phyloP scores from a whole-genome alignment of 2,113 vertebrate genomes.

The Sialia sialis region DNA sequence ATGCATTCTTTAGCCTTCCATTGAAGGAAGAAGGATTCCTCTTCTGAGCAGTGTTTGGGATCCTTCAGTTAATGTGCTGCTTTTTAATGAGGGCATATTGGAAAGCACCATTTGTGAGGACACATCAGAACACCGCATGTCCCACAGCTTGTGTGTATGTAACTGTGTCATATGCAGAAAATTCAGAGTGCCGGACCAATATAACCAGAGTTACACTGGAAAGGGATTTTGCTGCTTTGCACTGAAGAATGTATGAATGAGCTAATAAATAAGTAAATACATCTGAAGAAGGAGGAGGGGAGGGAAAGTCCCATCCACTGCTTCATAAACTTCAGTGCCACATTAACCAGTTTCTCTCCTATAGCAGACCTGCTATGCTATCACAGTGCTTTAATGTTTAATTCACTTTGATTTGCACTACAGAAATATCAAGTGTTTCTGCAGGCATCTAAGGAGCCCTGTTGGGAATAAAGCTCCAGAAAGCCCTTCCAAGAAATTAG shows the following conservation, averaged over 20 bases:
- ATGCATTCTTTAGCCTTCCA: neutral
- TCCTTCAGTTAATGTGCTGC: neutral
- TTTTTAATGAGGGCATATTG: neutral
- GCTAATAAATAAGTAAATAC: constrained; percentile 20
- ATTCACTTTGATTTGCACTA: constrained; percentile 91
- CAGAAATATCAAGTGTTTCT: constrained; percentile 73
- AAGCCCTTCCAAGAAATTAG: constrained; percentile 61
- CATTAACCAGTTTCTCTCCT: neutral
- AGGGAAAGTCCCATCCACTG: neutral
- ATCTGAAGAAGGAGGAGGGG: neutral
- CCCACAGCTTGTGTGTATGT: neutral
- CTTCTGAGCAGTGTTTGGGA: neutral
- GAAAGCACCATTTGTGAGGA: neutral
- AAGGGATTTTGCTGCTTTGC: neutral
- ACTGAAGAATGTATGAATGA: constrained; percentile 2
- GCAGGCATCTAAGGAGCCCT: constrained; percentile 57
- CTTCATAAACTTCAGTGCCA: constrained; percentile 17
- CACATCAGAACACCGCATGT: neutral
- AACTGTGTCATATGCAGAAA: neutral
- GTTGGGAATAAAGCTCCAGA: constrained; percentile 62
- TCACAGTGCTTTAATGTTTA: constrained; percentile 91
- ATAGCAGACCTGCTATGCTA: constrained; percentile 59
- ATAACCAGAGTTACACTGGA: neutral
- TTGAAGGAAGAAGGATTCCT: neutral
- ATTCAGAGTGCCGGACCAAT: neutral